Percentiles rank a stretch among this genome's conserved stretches.
These are phyloP conservation scores for Nerophis lumbriciformis DNA, from an alignment of 2,113 vertebrate species.

Conservation along the genomic window DNA sequence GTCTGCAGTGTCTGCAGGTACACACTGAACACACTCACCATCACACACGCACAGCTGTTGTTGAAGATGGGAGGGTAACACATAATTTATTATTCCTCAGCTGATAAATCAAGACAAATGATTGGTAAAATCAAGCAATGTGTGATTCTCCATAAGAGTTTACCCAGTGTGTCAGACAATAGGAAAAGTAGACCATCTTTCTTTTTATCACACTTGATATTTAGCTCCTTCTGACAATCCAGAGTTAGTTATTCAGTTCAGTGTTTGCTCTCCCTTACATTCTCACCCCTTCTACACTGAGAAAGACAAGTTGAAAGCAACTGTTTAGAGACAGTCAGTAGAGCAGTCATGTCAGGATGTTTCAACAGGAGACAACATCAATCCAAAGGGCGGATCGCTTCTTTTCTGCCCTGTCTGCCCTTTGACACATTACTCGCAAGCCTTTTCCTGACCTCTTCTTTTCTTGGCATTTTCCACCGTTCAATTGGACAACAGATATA, in stretches of 20 bases:
- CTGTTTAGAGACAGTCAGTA: constrained; percentile 34
- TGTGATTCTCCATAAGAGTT: constrained; percentile 3
- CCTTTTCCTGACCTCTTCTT: constrained; percentile 16
- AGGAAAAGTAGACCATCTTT: constrained; percentile 46
- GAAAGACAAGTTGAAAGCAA: constrained; percentile 29
- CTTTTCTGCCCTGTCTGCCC: constrained; percentile 33
- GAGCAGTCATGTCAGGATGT: constrained; percentile 27
- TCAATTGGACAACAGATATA: background rate
- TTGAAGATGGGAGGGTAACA: background rate
- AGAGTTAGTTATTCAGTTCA: constrained; percentile 17
- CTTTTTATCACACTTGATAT: constrained; percentile 37
- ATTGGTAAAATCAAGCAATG: background rate
- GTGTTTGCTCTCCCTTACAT: background rate
- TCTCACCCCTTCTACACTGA: background rate
- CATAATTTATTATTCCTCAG: background rate
- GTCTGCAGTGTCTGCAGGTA: constrained; percentile 97
- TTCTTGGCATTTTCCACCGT: background rate
- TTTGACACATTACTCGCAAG: constrained; percentile 33
- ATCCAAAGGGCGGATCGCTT: constrained; percentile 38
- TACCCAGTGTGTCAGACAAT: constrained; percentile 24
- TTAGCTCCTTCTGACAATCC: constrained; percentile 25
- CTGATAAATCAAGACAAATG: constrained; percentile 4
- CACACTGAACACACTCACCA: constrained; percentile 2
- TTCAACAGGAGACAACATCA: constrained; percentile 41
- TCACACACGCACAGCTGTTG: background rate